These are phyloP conservation scores for Phoeniculus purpureus DNA, from an alignment of 2,797 vertebrate genomes.

Conservation along the genomic window DNA sequence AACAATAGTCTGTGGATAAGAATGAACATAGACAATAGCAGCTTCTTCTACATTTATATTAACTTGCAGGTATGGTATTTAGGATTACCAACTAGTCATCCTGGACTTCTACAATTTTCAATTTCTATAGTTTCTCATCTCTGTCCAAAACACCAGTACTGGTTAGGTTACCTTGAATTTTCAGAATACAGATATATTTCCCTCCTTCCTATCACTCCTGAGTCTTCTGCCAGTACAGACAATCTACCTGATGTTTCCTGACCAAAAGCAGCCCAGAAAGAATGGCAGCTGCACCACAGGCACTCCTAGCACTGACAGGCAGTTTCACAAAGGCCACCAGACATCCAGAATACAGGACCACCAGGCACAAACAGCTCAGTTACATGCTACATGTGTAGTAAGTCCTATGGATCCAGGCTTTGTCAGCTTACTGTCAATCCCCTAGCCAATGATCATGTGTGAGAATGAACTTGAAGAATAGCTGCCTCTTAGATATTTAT, in stretches of 20 bases:
- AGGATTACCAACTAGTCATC: not conserved
- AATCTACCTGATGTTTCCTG: not conserved
- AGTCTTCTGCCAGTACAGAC: not conserved
- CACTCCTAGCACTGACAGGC: not conserved
- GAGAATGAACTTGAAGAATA: not conserved
- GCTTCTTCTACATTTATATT: not conserved
- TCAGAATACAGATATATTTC: not conserved
- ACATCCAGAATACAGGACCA: not conserved
- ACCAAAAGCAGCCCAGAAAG: not conserved
- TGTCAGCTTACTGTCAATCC: not conserved
- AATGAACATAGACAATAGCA: not conserved
- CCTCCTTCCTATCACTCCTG: not conserved
- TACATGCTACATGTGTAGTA: too few relatives aligned
- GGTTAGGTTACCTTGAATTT: not conserved
- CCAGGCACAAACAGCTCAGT: not conserved
- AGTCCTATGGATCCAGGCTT: not conserved
- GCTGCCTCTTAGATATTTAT: not conserved
- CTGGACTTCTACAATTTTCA: not conserved
- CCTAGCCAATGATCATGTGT: not conserved
- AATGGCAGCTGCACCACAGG: not conserved
- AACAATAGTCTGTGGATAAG: not conserved
- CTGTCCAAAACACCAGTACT: not conserved
- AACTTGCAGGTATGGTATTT: not conserved
- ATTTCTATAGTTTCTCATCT: not conserved
- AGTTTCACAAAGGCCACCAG: accelerated